These are phyloP conservation scores for Vireo griseus DNA, from an alignment of 2,797 vertebrate species.

Conservation along the genomic window DNA sequence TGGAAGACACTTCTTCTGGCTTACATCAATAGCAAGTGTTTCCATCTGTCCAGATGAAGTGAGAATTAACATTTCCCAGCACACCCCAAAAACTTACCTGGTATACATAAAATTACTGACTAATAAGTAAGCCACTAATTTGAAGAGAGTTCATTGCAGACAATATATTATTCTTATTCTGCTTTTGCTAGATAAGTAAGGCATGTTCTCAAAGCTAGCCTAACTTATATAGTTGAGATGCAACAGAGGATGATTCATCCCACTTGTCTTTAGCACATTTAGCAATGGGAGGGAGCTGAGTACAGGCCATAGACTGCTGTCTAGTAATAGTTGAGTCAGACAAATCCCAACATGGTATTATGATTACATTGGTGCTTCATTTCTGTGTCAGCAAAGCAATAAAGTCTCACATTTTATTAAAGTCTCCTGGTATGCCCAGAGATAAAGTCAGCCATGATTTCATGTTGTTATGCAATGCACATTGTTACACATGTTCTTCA, in stretches of 20 bases:
- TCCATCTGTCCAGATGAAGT: not conserved
- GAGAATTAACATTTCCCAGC: not conserved
- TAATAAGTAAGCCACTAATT: not conserved
- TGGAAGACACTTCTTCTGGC: not conserved
- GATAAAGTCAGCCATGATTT: not conserved
- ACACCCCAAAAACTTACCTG: not conserved
- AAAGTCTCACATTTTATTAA: not conserved
- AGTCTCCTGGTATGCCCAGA: not conserved
- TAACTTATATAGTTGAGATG: not conserved
- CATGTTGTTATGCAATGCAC: not conserved
- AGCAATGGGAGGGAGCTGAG: not conserved
- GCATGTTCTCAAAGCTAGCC: not conserved
- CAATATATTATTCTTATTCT: not conserved
- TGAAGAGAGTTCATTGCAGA: not conserved
- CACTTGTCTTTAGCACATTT: not conserved
- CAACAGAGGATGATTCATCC: not conserved
- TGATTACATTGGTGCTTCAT: not conserved
- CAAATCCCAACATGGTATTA: not conserved
- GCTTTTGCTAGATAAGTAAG: not conserved
- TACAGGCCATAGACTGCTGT: not conserved
- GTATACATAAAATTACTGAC: not conserved
- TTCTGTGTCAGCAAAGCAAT: not conserved
- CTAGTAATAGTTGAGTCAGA: not conserved
- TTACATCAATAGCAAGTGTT: not conserved
- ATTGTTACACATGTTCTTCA: not conserved